Conservation (phyloP, 2,113 vertebrate species). For the Nesoenas mayeri region DNA sequence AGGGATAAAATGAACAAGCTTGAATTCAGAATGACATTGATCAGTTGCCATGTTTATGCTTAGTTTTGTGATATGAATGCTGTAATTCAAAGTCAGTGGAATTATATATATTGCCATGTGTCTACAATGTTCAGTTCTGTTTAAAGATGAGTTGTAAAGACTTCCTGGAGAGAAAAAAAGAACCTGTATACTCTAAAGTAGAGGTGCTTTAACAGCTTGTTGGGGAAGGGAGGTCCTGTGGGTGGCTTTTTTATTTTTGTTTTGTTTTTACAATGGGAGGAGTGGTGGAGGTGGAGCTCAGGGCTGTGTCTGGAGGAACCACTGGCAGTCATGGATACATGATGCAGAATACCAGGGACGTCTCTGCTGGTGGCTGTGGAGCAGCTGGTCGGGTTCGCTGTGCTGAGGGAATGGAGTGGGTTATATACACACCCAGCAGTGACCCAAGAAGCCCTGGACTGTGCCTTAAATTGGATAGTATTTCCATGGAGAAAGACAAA, state of each 20-base stretch:
- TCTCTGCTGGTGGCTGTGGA: neutral
- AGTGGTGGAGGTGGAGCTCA: neutral
- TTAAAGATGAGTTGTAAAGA: neutral
- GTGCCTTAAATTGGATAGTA: neutral
- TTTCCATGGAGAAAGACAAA: neutral
- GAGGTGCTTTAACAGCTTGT: neutral
- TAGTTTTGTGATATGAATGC: neutral
- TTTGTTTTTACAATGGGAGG: neutral
- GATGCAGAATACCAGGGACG: neutral
- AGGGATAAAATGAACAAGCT: neutral
- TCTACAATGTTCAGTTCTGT: neutral
- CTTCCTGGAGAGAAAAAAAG: neutral
- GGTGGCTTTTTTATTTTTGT: neutral
- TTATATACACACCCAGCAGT: neutral
- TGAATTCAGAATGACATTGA: neutral
- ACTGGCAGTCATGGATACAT: fast-evolving
- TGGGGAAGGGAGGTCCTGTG: neutral
- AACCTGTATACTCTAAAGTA: neutral
- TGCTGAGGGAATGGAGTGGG: neutral
- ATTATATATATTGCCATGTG: neutral
- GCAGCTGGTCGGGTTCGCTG: fast-evolving
- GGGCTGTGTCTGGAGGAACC: neutral
- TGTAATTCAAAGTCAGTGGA: neutral
- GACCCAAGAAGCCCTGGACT: neutral
- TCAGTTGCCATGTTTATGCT: neutral